These are phyloP conservation scores for Formica exsecta DNA, from an alignment of 1,140 invertebrate genomes.

Conservation along the genomic window DNA sequence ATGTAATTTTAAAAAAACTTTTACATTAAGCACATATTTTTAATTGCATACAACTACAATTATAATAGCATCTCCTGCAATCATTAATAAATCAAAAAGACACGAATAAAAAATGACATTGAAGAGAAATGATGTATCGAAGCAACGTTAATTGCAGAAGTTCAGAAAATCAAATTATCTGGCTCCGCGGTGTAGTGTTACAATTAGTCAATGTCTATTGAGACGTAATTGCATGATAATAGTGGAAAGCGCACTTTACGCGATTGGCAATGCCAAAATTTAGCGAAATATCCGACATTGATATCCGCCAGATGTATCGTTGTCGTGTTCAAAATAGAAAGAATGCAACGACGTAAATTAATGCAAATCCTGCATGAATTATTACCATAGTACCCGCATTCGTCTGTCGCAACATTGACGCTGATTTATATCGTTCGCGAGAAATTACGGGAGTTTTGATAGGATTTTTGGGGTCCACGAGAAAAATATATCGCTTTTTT, in stretches of 20 bases:
- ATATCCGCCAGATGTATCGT: slow-evolving; percentile 10
- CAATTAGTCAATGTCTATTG: slow-evolving; percentile 35
- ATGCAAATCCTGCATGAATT: slow-evolving; percentile 40
- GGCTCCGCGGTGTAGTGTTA: not conserved
- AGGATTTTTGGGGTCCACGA: not conserved
- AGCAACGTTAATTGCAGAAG: slow-evolving; percentile 6
- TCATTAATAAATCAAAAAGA: not conserved
- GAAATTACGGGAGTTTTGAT: slow-evolving; percentile 7
- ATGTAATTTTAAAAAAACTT: too few relatives aligned
- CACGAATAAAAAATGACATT: not conserved
- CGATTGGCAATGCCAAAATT: slow-evolving; percentile 4
- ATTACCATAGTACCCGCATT: not conserved
- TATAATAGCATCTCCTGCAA: not conserved
- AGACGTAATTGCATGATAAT: slow-evolving; percentile 31
- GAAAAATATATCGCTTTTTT: slow-evolving; percentile 4
- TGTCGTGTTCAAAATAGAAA: slow-evolving; percentile 17
- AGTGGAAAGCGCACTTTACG: slow-evolving; percentile 23
- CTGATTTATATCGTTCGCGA: slow-evolving; percentile 21
- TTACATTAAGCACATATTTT: not conserved
- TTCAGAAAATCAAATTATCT: slow-evolving; percentile 41
- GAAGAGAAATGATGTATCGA: not conserved
- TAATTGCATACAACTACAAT: not conserved
- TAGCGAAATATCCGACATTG: slow-evolving; percentile 1
- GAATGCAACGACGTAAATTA: not conserved
- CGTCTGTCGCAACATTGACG: slow-evolving; percentile 20